These are phyloP conservation scores for Rhineura floridana DNA, from an alignment of 2,113 vertebrate genomes.

Conservation along the genomic window DNA sequence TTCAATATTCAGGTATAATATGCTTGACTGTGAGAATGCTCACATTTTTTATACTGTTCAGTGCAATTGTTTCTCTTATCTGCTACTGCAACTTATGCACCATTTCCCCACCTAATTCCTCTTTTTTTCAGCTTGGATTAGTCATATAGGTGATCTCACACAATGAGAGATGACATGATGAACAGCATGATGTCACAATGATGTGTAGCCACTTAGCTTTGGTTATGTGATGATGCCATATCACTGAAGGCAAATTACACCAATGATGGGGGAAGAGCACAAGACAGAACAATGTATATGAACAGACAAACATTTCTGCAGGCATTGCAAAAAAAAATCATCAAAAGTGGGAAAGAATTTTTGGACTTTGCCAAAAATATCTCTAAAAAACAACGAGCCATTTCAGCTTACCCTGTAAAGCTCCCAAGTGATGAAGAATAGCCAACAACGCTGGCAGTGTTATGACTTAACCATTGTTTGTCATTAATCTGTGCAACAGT, in stretches of 20 bases:
- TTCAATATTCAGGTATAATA: neutral
- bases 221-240: neutral
- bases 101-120: neutral
- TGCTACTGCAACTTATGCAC: neutral
- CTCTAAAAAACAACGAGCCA: neutral
- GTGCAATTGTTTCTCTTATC: neutral
- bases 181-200: neutral
- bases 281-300: neutral
- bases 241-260: neutral
- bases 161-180: neutral
- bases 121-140: neutral
- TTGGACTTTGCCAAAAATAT: neutral
- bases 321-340: neutral
- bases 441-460: constrained; percentile 16
- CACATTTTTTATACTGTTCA: neutral
- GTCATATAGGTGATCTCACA: neutral
- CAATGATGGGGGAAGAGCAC: neutral
- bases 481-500: constrained; percentile 43
- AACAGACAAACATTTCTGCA: neutral
- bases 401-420: neutral
- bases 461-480: constrained; percentile 49
- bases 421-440: neutral
- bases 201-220: neutral
- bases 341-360: neutral
- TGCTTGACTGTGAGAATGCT: neutral